Evolutionary conservation across 2,797 vertebrate genomes (phyloP).

Genomic region (Tapera naevia): DNA sequence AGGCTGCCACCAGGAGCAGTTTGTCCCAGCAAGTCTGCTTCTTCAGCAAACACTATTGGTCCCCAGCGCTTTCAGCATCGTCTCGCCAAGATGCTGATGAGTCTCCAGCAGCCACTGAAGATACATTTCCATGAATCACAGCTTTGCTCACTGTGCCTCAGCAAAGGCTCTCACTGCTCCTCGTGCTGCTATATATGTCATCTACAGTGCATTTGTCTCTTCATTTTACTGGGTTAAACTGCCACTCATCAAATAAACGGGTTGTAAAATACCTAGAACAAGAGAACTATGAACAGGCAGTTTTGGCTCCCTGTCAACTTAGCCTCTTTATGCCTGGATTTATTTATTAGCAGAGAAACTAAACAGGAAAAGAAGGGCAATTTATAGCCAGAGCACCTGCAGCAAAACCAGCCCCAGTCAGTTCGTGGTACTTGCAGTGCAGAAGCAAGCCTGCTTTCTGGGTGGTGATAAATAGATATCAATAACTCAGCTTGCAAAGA

Average conservation of each 20-base stretch:
- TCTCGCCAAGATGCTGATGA: not conserved
- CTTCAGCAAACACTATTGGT: fast-evolving
- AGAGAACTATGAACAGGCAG: not conserved
- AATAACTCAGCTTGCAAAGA: not conserved
- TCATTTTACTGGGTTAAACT: not conserved
- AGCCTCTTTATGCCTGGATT: not conserved
- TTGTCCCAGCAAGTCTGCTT: not conserved
- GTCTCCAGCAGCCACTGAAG: not conserved
- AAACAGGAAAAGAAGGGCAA: not conserved
- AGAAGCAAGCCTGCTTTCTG: not conserved
- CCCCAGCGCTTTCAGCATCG: not conserved
- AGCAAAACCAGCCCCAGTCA: not conserved
- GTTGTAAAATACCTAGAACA: not conserved
- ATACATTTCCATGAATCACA: not conserved
- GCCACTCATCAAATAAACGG: not conserved
- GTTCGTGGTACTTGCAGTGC: fast-evolving
- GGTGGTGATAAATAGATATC: not conserved
- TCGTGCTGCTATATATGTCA: fast-evolving
- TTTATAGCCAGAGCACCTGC: not conserved
- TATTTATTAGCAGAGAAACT: not conserved
- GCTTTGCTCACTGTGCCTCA: not conserved
- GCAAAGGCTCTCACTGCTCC: not conserved
- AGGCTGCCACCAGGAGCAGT: not conserved
- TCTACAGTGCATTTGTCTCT: not conserved
- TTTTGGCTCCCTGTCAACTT: not conserved